A percentile compares a stretch with the other conserved stretches of the same genome.
Evolutionary conservation across 2,113 vertebrate genomes (phyloP).

Genomic region (Prionailurus bengalensis): DNA sequence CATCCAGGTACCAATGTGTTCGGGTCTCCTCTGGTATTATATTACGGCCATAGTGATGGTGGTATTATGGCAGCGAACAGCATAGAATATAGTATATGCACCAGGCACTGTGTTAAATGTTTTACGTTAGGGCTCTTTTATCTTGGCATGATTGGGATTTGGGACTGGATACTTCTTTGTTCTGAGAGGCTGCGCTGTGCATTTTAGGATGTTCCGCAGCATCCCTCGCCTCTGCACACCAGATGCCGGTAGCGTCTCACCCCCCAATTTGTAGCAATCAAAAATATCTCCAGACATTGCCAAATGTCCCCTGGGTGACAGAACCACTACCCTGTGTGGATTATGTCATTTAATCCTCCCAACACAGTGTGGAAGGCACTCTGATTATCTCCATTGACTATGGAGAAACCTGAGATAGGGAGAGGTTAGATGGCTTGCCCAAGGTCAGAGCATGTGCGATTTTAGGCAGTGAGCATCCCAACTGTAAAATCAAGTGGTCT

Average conservation of each 20-base stretch:
- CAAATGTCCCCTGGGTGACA: not conserved
- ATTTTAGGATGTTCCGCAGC: not conserved
- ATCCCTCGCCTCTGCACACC: not conserved
- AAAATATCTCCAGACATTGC: not conserved
- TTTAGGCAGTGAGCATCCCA: not conserved
- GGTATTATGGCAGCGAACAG: not conserved
- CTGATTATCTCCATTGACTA: not conserved
- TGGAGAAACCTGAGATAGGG: not conserved
- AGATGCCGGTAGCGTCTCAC: not conserved
- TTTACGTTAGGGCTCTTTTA: not conserved
- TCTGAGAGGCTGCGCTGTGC: not conserved
- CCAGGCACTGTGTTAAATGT: not conserved
- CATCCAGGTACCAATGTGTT: not conserved
- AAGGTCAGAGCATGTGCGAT: not conserved
- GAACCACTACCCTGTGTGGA: not conserved
- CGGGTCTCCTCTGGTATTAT: not conserved
- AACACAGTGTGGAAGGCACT: not conserved
- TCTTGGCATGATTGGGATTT: not conserved
- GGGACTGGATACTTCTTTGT: not conserved
- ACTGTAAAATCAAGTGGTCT: not conserved
- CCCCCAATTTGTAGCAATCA: not conserved
- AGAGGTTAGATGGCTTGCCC: not conserved
- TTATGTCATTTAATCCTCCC: not conserved
- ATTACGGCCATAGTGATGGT: not conserved
- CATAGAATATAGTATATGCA: fast-evolving